Conservation (phyloP, 2,888 invertebrate genomes). For the Rhamnusium bicolor region DNA sequence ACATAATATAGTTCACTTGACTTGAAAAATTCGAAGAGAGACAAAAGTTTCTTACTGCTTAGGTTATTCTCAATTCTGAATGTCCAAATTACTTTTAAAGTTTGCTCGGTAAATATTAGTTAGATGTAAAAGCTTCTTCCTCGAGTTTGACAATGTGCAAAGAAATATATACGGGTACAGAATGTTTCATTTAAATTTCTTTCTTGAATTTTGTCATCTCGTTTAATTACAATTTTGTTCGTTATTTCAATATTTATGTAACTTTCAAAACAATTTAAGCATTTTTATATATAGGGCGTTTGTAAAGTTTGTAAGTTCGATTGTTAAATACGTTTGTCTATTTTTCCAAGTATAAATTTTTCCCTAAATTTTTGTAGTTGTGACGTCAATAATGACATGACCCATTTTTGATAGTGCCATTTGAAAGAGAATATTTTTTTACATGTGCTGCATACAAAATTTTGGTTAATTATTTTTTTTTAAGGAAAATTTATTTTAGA, state of each 20-base stretch:
- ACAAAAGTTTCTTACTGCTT: constrained; percentile 28
- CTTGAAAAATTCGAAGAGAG: neutral
- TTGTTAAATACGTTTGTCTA: too few relatives aligned
- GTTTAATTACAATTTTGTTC: constrained; percentile 23
- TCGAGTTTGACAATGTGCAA: constrained; percentile 24
- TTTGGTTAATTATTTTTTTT: too few relatives aligned
- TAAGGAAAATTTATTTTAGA: too few relatives aligned
- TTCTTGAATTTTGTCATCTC: constrained; percentile 2
- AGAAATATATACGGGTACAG: constrained; percentile 26
- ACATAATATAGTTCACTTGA: neutral
- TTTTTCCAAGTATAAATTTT: too few relatives aligned
- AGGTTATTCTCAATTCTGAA: constrained; percentile 34
- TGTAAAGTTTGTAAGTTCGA: too few relatives aligned
- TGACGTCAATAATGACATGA: too few relatives aligned
- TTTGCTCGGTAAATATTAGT: constrained; percentile 40
- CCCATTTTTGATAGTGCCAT: too few relatives aligned
- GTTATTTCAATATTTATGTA: neutral
- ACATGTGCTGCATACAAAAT: too few relatives aligned
- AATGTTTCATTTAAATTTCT: constrained; percentile 21
- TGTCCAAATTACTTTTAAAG: constrained; percentile 40
- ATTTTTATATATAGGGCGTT: too few relatives aligned
- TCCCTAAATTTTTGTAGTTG: too few relatives aligned
- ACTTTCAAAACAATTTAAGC: neutral
- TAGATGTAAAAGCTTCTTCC: constrained; percentile 33
- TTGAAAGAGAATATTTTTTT: too few relatives aligned